Evolutionary conservation across 2,888 invertebrate species (phyloP).

Genomic region (Uropetala carovei): DNA sequence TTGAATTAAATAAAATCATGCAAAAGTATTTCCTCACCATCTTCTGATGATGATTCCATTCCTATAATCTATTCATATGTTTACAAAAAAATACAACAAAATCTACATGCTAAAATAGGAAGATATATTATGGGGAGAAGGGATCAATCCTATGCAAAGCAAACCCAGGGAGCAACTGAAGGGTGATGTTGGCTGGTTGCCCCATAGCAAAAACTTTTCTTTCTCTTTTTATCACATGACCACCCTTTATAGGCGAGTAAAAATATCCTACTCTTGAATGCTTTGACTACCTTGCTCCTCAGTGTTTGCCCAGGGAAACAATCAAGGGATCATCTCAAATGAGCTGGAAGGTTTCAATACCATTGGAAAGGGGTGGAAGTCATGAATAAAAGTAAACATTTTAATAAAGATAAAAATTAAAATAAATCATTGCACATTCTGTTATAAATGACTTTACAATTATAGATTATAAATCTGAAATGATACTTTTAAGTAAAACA

Average conservation of each 20-base stretch:
- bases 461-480: too few relatives aligned
- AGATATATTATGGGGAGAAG: slow-evolving; percentile 19
- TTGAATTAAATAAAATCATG: background rate
- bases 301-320: slow-evolving; percentile 59
- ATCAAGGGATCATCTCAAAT: slow-evolving; percentile 10
- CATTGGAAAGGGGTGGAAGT: background rate
- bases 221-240: slow-evolving; percentile 68
- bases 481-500: too few relatives aligned
- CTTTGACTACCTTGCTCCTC: slow-evolving; percentile 57
- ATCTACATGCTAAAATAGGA: slow-evolving; percentile 43
- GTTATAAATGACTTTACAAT: too few relatives aligned
- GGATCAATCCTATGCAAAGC: slow-evolving; percentile 68
- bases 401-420: background rate
- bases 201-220: slow-evolving; percentile 67
- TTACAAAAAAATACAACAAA: background rate
- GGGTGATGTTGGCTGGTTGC: slow-evolving; percentile 56
- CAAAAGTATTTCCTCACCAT: slow-evolving; percentile 34
- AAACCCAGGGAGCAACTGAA: slow-evolving; percentile 68
- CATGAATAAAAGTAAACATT: background rate
- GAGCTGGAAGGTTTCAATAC: background rate
- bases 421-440: too few relatives aligned
- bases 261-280: slow-evolving; percentile 57
- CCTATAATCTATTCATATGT: slow-evolving; percentile 12
- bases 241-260: slow-evolving; percentile 65
- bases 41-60: slow-evolving; percentile 36